Conservation (phyloP, 2,888 invertebrate species). For the Ferrisia virgata region DNA sequence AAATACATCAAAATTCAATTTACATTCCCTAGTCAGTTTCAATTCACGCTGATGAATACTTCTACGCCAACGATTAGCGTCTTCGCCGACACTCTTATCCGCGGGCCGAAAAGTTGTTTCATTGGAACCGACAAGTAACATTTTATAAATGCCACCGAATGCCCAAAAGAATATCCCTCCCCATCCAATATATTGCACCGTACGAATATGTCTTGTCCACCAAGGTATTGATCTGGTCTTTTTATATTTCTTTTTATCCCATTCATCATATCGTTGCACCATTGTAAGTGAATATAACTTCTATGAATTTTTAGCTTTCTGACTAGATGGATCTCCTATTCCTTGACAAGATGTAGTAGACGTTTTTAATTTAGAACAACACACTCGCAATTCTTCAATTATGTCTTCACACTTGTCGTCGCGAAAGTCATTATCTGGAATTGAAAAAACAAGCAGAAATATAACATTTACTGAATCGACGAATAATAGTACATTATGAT, state of each 20-base stretch:
- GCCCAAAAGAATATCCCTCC: background rate
- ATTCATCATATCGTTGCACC: background rate
- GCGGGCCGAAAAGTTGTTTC: background rate
- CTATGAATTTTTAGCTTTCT: background rate
- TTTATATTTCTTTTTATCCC: conserved; percentile 1
- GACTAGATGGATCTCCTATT: background rate
- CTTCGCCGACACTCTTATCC: background rate
- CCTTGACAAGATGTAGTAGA: conserved; percentile 13
- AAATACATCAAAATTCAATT: background rate
- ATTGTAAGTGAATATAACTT: background rate
- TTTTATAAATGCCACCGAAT: background rate
- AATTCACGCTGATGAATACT: background rate
- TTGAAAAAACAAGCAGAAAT: too few species aligned
- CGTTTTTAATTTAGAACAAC: background rate
- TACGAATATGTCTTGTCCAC: background rate
- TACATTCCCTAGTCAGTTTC: too few species aligned
- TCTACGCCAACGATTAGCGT: background rate
- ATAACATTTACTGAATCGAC: too few species aligned
- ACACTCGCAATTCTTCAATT: conserved; percentile 1
- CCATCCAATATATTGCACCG: background rate
- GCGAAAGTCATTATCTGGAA: conserved; percentile 32
- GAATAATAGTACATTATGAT: background rate
- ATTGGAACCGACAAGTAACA: background rate
- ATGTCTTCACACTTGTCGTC: conserved; percentile 30
- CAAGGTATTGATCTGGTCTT: background rate